Conservation (phyloP, 2,113 vertebrate species). For the Dermatemys mawii region DNA sequence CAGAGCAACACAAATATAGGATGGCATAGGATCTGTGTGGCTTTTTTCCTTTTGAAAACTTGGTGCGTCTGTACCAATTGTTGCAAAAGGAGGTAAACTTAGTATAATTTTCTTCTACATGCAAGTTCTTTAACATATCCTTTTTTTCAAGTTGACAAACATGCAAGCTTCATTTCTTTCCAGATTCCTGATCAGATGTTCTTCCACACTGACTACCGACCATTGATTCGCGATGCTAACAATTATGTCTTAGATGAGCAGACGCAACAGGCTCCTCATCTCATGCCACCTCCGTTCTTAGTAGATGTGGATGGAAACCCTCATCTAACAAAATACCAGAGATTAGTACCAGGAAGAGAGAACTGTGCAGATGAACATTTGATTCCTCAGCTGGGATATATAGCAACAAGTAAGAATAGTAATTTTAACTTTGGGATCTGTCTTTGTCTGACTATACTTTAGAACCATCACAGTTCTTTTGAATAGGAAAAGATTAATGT, state of each 20-base stretch:
- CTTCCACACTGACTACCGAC: conserved; percentile 98
- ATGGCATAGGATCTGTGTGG: not conserved
- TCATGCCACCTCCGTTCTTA: conserved; percentile 97
- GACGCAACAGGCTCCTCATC: conserved; percentile 97
- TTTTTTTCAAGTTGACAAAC: not conserved
- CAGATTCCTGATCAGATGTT: conserved; percentile 99
- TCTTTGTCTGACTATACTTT: not conserved
- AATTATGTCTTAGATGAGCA: conserved; percentile 97
- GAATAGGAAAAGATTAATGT: not conserved
- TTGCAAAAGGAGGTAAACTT: not conserved
- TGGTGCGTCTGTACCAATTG: not conserved
- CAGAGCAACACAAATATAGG: not conserved
- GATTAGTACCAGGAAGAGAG: conserved; percentile 94
- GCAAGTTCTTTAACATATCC: not conserved
- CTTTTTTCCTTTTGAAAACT: not conserved
- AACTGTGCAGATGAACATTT: conserved; percentile 93
- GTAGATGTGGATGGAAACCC: conserved; percentile 98
- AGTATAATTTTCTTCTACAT: not conserved
- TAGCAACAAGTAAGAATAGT: conserved; percentile 90
- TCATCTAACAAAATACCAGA: conserved; percentile 92
- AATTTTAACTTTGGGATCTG: not conserved
- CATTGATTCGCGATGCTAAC: conserved; percentile 92
- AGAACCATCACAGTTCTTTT: not conserved
- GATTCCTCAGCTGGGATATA: conserved; percentile 95
- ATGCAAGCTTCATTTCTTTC: conserved; percentile 6